Percentiles rank a stretch among this genome's conserved stretches.
These are phyloP conservation scores for Tretioscincus oriximinensis DNA, from an alignment of 2,113 vertebrate genomes.

Conservation along the genomic window DNA sequence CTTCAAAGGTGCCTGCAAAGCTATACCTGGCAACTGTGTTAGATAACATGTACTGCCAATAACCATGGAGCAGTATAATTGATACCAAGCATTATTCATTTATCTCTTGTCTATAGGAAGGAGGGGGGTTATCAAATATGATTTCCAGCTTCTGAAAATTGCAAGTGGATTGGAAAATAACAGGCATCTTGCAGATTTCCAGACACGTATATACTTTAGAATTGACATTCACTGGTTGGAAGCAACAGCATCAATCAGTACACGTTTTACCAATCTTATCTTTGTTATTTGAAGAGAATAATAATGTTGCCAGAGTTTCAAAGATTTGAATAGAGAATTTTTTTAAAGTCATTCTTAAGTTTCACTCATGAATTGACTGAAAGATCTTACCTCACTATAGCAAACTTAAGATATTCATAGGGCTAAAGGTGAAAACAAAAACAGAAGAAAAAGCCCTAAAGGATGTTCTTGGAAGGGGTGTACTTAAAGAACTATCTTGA, in stretches of 20 bases:
- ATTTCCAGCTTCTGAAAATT: conserved; percentile 15
- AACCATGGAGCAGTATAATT: neutral
- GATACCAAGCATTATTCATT: neutral
- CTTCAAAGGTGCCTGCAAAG: neutral
- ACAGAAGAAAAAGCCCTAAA: neutral
- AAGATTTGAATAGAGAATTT: neutral
- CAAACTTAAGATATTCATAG: neutral
- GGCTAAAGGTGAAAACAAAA: neutral
- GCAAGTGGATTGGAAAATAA: neutral
- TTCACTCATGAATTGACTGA: neutral
- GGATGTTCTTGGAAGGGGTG: neutral
- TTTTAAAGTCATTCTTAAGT: neutral
- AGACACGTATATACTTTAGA: neutral
- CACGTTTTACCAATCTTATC: neutral
- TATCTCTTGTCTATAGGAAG: neutral
- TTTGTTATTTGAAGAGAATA: neutral
- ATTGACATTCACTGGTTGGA: neutral
- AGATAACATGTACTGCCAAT: conserved; percentile 4
- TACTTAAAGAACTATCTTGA: neutral
- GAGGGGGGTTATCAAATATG: neutral
- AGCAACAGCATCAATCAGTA: neutral
- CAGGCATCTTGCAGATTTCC: neutral
- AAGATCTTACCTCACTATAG: neutral
- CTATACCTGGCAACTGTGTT: neutral
- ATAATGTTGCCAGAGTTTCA: neutral